Percentiles rank a stretch among this genome's conserved stretches.
Evolutionary conservation across 92 coral and sea anemone species (phyloP).

Genomic region (Porites evermanni): DNA sequence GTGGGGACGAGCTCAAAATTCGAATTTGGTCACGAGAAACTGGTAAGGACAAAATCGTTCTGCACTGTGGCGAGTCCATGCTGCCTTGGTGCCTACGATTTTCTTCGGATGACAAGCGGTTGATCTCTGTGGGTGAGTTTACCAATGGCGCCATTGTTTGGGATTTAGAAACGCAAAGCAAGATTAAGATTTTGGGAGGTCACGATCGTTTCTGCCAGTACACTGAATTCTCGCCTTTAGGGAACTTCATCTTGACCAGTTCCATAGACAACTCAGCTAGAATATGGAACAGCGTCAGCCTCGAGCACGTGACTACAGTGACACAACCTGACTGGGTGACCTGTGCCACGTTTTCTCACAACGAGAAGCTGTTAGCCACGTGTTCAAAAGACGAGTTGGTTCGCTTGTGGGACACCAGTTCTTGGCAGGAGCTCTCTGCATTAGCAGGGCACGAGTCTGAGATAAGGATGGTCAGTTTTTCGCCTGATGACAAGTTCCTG

Average conservation of each 20-base stretch:
- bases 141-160: slow-evolving; percentile 66
- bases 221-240: slow-evolving; percentile 71
- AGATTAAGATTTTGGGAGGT: slow-evolving; percentile 54
- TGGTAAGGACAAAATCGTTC: slow-evolving; percentile 64
- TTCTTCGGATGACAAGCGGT: slow-evolving; percentile 56
- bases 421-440: slow-evolving; percentile 44
- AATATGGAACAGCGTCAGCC: slow-evolving; percentile 51
- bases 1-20: slow-evolving; percentile 75
- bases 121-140: slow-evolving; percentile 75
- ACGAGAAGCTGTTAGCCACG: slow-evolving; percentile 62
- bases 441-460: slow-evolving; percentile 67
- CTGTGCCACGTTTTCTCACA: slow-evolving; percentile 69
- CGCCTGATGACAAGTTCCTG: slow-evolving; percentile 59
- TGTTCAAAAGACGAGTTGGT: slow-evolving; percentile 70
- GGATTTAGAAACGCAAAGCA: slow-evolving; percentile 63
- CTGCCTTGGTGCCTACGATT: slow-evolving; percentile 77
- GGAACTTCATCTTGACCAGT: slow-evolving; percentile 62
- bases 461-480: slow-evolving; percentile 70
- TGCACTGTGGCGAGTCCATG: slow-evolving; percentile 47
- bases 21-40: slow-evolving; percentile 74
- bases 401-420: slow-evolving; percentile 57
- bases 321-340: slow-evolving; percentile 71
- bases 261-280: slow-evolving; percentile 71
- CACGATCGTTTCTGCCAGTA: slow-evolving; percentile 72
- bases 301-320: slow-evolving; percentile 56